A percentile compares a stretch with the other conserved stretches of the same genome.
Evolutionary conservation across 2,888 invertebrate species (phyloP).

Genomic region (Pseudanteris insignis): DNA sequence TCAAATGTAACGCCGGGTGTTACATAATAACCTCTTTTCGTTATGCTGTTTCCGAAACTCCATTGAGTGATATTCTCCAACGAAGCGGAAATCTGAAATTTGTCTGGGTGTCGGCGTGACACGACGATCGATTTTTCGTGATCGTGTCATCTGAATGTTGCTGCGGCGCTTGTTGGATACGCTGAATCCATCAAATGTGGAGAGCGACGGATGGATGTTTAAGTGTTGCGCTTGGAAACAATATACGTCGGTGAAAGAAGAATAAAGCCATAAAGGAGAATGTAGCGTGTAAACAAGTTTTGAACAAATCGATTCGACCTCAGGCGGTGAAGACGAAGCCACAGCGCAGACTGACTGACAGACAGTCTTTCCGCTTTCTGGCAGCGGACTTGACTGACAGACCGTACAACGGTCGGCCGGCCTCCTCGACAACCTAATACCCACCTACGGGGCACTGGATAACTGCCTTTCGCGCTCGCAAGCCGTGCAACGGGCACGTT

Average conservation of each 20-base stretch:
- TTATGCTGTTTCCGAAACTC: too few relatives aligned
- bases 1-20: too few relatives aligned
- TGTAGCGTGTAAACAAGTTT: slow-evolving; percentile 62
- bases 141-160: too few relatives aligned
- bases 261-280: slow-evolving; percentile 46
- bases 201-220: slow-evolving; percentile 35
- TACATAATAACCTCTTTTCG: too few relatives aligned
- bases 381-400: slow-evolving; percentile 52
- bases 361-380: slow-evolving; percentile 54
- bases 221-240: slow-evolving; percentile 41
- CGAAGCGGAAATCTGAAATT: slow-evolving; percentile 5
- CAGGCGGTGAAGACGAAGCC: slow-evolving; percentile 51
- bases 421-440: slow-evolving; percentile 64
- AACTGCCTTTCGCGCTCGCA: slow-evolving; percentile 53
- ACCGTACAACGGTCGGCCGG: slow-evolving; percentile 53
- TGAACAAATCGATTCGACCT: slow-evolving; percentile 60
- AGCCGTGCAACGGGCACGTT: slow-evolving; percentile 43
- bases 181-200: slow-evolving; percentile 39
- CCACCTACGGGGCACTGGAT: slow-evolving; percentile 57
- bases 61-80: too few relatives aligned
- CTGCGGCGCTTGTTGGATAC: slow-evolving; percentile 31
- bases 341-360: slow-evolving; percentile 52
- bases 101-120: slow-evolving; percentile 3
- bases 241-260: slow-evolving; percentile 44
- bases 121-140: not conserved